These are phyloP conservation scores for Hoplostethus atlanticus DNA, from an alignment of 2,797 vertebrate species.

Conservation along the genomic window DNA sequence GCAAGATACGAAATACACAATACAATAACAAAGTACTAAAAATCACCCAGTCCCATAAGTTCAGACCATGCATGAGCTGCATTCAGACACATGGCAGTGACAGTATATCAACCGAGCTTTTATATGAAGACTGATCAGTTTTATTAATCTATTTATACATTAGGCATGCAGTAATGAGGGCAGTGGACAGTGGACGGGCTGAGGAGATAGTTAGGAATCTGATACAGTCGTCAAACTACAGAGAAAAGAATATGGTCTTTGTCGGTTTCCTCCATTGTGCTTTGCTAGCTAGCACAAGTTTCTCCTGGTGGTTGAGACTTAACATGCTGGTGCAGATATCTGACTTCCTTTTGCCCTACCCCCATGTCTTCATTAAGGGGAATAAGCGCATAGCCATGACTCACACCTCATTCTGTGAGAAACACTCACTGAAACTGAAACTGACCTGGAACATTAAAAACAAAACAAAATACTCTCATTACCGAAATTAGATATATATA, in stretches of 20 bases:
- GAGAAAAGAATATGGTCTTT: constrained; percentile 80
- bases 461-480: constrained; percentile 20
- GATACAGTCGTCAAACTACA: constrained; percentile 71
- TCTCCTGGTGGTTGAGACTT: constrained; percentile 79
- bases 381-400: constrained; percentile 66
- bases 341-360: constrained; percentile 71
- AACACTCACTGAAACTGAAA: constrained; percentile 36
- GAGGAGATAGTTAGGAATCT: constrained; percentile 70
- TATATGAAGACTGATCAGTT: constrained; percentile 7
- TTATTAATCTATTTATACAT: constrained; percentile 30
- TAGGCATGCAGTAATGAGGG: constrained; percentile 29
- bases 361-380: constrained; percentile 75
- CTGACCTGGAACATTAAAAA: constrained; percentile 2
- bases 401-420: constrained; percentile 51
- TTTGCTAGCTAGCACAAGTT: constrained; percentile 78
- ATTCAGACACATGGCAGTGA: constrained; percentile 8
- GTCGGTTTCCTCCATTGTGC: constrained; percentile 79
- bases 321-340: constrained; percentile 72
- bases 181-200: no score
- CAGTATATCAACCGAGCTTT: constrained; percentile 10
- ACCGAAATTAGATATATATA: neutral
- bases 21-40: neutral
- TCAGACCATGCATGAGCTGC: constrained; percentile 11
- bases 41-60: constrained; percentile 2
- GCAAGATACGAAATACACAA: no score